phyloP scores from a whole-genome alignment of 2,888 invertebrate species.

The Diabrotica balteata region DNA sequence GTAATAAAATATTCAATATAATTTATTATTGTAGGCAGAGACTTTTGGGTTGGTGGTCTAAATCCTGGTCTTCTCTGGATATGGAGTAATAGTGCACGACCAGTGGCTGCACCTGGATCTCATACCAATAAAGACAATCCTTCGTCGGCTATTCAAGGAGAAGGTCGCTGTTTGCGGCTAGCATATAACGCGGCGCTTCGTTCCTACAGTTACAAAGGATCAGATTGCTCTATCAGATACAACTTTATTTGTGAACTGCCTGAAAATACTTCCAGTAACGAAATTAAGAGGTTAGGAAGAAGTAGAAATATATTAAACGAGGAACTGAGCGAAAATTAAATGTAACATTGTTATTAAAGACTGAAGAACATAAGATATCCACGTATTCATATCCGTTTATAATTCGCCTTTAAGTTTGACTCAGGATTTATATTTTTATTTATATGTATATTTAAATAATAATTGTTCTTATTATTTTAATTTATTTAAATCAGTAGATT shows the following conservation, averaged over 20 bases:
- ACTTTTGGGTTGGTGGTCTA: constrained; percentile 84
- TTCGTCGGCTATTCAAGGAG: constrained; percentile 65
- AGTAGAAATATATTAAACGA: constrained; percentile 48
- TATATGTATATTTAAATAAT: too few species aligned
- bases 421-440: too few species aligned
- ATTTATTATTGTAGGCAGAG: constrained; percentile 63
- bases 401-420: too few species aligned
- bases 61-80: constrained; percentile 89
- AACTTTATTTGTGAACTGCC: constrained; percentile 76
- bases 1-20: too few species aligned
- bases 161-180: constrained; percentile 76
- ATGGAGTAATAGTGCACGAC: constrained; percentile 83
- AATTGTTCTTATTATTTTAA: too few species aligned
- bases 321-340: too few species aligned
- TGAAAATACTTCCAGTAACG: constrained; percentile 68
- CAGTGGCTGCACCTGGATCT: constrained; percentile 63
- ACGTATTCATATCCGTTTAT: too few species aligned
- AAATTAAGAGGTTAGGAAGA: constrained; percentile 61
- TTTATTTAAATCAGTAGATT: too few species aligned
- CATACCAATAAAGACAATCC: constrained; percentile 55
- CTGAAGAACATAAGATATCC: too few species aligned
- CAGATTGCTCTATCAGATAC: constrained; percentile 74
- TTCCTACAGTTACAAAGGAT: constrained; percentile 73
- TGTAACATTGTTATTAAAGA: too few species aligned
- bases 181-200: constrained; percentile 68